phyloP scores from a whole-genome alignment of 92 coral and sea anemone genomes.

The Muricea muricata region DNA sequence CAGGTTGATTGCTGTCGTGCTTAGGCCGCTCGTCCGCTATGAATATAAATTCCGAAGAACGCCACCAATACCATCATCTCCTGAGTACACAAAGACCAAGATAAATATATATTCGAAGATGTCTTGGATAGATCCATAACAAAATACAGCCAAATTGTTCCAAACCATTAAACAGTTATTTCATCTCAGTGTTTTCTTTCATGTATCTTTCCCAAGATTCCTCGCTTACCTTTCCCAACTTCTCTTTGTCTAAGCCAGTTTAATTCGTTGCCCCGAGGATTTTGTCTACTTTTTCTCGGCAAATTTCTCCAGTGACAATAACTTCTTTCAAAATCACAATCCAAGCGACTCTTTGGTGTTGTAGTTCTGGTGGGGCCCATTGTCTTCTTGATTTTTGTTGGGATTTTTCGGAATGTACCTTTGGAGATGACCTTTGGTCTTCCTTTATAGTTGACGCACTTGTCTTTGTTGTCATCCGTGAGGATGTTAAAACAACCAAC shows the following conservation, averaged over 20 bases:
- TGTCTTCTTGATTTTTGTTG: neutral
- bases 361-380: neutral
- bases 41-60: too few relatives aligned
- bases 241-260: slow-evolving; percentile 9
- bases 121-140: too few relatives aligned
- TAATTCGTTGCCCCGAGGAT: neutral
- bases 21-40: too few relatives aligned
- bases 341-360: neutral
- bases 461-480: neutral
- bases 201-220: too few relatives aligned
- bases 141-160: too few relatives aligned
- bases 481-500: neutral
- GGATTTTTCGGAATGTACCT: neutral
- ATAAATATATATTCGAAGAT: too few relatives aligned
- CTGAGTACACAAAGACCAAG: too few relatives aligned
- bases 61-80: too few relatives aligned
- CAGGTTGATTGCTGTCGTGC: too few relatives aligned
- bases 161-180: too few relatives aligned
- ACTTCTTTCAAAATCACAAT: slow-evolving; percentile 19
- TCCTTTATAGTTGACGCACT: neutral
- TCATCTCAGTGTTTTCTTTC: too few relatives aligned
- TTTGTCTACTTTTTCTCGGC: neutral
- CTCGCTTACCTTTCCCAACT: neutral
- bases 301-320: slow-evolving; percentile 4
- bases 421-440: neutral